Evolutionary conservation across 2,888 invertebrate species (phyloP).

Genomic region (Rhabditoides inermis): DNA sequence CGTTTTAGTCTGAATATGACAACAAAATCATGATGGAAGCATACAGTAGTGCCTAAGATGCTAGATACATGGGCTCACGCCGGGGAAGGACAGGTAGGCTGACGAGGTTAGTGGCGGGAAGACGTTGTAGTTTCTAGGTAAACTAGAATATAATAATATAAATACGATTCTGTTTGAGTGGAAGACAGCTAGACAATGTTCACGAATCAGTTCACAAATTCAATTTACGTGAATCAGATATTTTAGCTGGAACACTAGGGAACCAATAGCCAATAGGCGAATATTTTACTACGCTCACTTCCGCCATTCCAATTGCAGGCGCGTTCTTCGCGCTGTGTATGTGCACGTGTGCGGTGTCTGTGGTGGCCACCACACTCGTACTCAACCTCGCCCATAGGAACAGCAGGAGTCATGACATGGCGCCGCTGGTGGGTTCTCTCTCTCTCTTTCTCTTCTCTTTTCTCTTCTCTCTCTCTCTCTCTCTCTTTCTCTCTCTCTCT

Average conservation of each 20-base stretch:
- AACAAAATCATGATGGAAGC: no score
- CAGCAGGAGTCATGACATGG: slow-evolving; percentile 30
- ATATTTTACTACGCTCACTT: neutral
- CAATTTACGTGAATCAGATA: neutral
- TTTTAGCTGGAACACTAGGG: no score
- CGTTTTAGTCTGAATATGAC: neutral
- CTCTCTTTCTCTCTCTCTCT: no score
- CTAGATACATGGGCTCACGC: no score
- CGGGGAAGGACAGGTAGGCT: no score
- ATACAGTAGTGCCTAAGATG: no score
- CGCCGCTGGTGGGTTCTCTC: slow-evolving; percentile 15
- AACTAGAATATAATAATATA: neutral
- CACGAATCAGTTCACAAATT: neutral
- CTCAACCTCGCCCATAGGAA: slow-evolving; percentile 35
- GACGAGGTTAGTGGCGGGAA: neutral
- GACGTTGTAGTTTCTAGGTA: neutral
- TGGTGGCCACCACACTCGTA: slow-evolving; percentile 31
- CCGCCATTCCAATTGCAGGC: slow-evolving; percentile 11
- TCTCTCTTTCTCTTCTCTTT: no score
- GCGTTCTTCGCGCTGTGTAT: slow-evolving; percentile 37
- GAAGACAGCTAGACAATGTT: neutral
- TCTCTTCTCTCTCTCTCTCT: no score
- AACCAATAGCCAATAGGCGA: no score
- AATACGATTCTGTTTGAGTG: neutral
- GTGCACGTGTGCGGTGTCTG: slow-evolving; percentile 36